Conservation (phyloP, 2,888 invertebrate genomes). For the Ellobium chinense region DNA sequence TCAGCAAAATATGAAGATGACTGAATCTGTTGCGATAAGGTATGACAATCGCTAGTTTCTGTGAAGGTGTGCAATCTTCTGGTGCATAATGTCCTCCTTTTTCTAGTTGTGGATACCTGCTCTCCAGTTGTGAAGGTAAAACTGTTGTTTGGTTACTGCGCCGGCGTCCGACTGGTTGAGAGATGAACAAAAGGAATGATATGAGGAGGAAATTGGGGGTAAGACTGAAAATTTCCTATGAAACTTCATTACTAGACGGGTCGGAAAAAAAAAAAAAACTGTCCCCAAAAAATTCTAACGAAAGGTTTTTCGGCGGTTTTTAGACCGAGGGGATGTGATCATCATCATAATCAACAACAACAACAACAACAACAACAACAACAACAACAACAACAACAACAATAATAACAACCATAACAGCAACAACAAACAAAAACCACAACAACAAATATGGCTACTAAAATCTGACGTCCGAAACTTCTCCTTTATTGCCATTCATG, state of each 20-base stretch:
- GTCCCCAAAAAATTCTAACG: no score
- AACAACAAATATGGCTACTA: neutral
- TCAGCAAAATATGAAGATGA: slow-evolving; percentile 39
- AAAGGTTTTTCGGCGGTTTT: no score
- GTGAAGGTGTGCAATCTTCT: slow-evolving; percentile 15
- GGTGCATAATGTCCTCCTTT: slow-evolving; percentile 44
- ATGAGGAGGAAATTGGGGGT: no score
- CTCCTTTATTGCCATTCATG: no score
- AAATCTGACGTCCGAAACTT: no score
- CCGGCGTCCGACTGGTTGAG: neutral
- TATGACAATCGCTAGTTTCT: slow-evolving; percentile 43
- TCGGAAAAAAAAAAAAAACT: no score
- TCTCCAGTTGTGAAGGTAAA: neutral
- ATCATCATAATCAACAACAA: neutral
- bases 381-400: neutral
- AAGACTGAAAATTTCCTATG: no score
- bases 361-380: neutral
- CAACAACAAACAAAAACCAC: neutral
- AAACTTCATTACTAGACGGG: no score
- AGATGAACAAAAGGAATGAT: neutral
- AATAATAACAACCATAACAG: neutral
- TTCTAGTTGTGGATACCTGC: neutral
- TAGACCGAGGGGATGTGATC: no score
- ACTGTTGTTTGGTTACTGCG: neutral
- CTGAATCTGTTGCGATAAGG: slow-evolving; percentile 37